Percentiles rank a stretch among this genome's conserved stretches.
Evolutionary conservation across 2,888 invertebrate genomes (phyloP).

Genomic region (Clepsis dumicolana): DNA sequence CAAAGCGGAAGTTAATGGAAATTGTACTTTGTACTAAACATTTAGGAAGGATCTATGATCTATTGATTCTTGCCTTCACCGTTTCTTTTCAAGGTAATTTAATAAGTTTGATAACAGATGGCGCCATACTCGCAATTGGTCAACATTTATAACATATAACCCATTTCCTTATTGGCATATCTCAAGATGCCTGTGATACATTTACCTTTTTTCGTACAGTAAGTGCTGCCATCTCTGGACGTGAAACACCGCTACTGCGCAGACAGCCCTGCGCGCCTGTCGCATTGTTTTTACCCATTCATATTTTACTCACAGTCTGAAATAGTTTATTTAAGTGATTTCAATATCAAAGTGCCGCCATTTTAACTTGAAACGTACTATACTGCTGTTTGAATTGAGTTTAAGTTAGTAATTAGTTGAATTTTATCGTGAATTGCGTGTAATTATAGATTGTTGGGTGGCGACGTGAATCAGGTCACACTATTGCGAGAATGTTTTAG

Average conservation of each 20-base stretch:
- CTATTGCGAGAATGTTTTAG: no score
- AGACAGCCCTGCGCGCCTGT: conserved; percentile 32
- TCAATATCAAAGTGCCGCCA: conserved; percentile 45
- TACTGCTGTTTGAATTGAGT: neutral
- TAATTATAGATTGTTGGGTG: no score
- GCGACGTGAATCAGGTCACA: no score
- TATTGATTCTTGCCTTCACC: no score
- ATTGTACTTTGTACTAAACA: no score
- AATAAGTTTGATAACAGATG: no score
- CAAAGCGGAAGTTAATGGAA: no score
- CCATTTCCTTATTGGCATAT: neutral
- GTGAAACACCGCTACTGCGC: conserved; percentile 12
- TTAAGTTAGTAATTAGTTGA: neutral
- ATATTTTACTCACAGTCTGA: conserved; percentile 43
- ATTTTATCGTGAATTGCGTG: neutral
- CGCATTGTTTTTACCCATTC: conserved; percentile 46
- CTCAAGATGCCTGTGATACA: neutral
- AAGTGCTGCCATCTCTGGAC: conserved; percentile 7
- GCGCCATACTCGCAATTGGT: no score
- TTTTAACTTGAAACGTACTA: conserved; percentile 13
- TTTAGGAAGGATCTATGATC: no score
- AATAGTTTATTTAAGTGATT: conserved; percentile 45
- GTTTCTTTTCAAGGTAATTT: no score
- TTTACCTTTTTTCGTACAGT: neutral
- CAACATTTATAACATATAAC: no score